Base-by-base conservation (phyloP, 2,797 vertebrate species). In the Cynodonichthys magdalenae region DNA sequence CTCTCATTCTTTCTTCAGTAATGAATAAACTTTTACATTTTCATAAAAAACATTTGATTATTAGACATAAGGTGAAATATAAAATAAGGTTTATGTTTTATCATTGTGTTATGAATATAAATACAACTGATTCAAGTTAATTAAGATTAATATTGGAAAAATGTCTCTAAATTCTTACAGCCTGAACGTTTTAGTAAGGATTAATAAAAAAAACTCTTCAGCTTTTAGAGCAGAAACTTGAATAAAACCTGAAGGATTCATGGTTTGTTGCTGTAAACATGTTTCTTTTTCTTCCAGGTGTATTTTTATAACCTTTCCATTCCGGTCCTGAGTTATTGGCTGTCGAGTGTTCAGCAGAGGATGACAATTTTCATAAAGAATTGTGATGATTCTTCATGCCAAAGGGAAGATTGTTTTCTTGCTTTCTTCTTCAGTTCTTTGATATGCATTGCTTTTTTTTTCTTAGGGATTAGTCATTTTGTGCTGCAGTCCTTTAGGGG, bases 391-490 rank as follows among this genome's bases (percentile, higher is more conserved):
- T 31, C 59, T 24, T 47, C 49, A 4, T 27, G 59, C 65, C 56
- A 10, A 39, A 47, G 59, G 54, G 55, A 56, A 51, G 18, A 52
- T 46, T 39, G 34, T 61, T 63, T 10, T 47, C 29, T 67, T 54
- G 52, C 53, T 65, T 59, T 60, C 41, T 56, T 1, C 18, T n/a
- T 71, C 66, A 71, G 20, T 69, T 39, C 19, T 63, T 42, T 50
- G 59, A 72, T 63, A 49, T 63, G 66, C 46, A 53, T 57, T 4
- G 24, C n/a, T 34, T 41, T 78, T 50, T 74, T 34, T 39, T 75
- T 48, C 70, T 48, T 45, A 24, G 15, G 34, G 54, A 66, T 71
- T 77, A 74, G 68, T 49, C 79, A 50, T 47, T 79, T 76, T 71
- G 52, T 36, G 31, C 34, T 59, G 28, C 34, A 9, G 27, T 61